Conservation (phyloP, 2,797 vertebrate genomes). For the Amblyraja radiata region DNA sequence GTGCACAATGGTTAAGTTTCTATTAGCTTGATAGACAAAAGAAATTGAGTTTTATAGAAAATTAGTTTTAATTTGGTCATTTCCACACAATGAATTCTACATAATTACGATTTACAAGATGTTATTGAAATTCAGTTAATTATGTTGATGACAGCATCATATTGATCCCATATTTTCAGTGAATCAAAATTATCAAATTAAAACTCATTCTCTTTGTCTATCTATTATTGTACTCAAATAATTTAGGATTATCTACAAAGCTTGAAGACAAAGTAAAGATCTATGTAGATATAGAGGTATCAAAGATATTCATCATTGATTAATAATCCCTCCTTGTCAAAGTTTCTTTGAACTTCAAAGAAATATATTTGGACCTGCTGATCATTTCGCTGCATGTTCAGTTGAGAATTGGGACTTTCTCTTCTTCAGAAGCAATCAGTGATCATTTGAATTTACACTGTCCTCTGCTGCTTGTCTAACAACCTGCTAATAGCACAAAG, state of each 20-base stretch:
- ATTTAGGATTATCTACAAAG: too few species aligned
- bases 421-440: neutral
- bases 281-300: too few species aligned
- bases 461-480: neutral
- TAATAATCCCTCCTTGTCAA: too few species aligned
- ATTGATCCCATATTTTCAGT: neutral
- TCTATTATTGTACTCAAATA: neutral
- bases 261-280: too few species aligned
- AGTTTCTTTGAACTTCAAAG: too few species aligned
- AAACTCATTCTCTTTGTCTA: neutral
- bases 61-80: too few species aligned
- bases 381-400: neutral
- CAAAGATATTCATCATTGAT: too few species aligned
- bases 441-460: neutral
- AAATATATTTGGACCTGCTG: too few species aligned
- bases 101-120: neutral
- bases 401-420: neutral
- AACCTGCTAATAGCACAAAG: neutral
- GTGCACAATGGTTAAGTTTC: too few species aligned
- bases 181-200: neutral
- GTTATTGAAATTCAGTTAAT: neutral
- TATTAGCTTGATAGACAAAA: too few species aligned
- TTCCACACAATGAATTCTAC: neutral
- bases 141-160: neutral
- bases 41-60: too few species aligned